Evolutionary conservation across 2,888 invertebrate genomes (phyloP).

Genomic region (Acholoe squamosa): DNA sequence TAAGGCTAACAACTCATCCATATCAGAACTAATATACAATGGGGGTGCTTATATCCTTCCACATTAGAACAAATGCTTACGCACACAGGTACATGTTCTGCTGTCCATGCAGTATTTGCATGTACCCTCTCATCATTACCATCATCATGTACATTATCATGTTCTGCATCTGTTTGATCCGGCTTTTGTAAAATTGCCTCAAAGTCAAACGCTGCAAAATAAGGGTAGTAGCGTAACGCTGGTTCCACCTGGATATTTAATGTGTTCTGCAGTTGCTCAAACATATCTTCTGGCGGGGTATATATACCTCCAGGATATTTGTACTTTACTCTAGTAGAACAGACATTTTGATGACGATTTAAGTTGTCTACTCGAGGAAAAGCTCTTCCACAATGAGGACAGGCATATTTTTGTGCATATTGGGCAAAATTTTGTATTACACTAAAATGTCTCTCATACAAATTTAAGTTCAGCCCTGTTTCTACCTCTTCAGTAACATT

Average conservation of each 20-base stretch:
- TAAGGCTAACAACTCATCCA: neutral
- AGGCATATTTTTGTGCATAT: neutral
- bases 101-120: neutral
- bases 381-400: neutral
- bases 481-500: too few relatives aligned
- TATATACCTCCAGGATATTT: conserved; percentile 15
- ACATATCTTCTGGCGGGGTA: neutral
- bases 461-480: neutral
- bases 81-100: neutral
- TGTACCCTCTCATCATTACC: neutral
- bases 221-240: neutral
- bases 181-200: neutral
- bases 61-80: conserved; percentile 6
- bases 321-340: neutral
- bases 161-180: neutral
- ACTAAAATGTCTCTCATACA: conserved; percentile 28
- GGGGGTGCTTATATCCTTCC: neutral
- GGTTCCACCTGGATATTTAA: neutral
- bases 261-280: conserved; percentile 26
- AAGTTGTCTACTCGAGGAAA: neutral
- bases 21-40: neutral
- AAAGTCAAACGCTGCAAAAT: neutral
- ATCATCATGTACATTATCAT: neutral
- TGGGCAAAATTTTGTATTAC: neutral
- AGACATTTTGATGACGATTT: neutral